Evolutionary conservation across 2,888 invertebrate species (phyloP).

Genomic region (Cheilosia scutellata): DNA sequence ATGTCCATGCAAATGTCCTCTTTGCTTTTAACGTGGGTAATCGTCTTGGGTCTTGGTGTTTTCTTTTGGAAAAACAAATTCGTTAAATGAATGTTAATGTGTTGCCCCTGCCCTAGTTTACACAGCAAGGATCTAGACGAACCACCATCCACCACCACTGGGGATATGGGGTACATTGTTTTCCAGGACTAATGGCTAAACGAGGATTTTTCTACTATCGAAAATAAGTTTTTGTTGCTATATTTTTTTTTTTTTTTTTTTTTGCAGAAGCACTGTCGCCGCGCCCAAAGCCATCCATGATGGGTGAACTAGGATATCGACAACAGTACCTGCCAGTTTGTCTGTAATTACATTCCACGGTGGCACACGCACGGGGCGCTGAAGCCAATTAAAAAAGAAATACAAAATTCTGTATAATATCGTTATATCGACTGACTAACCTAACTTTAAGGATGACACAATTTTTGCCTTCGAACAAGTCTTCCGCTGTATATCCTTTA

Average conservation of each 20-base stretch:
- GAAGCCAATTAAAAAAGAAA: constrained; percentile 41
- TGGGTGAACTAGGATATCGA: constrained; percentile 4
- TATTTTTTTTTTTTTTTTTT: constrained; percentile 12
- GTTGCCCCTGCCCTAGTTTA: constrained; percentile 7
- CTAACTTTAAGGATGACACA: constrained; percentile 72
- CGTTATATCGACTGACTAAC: constrained; percentile 66
- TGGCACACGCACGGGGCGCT: background rate
- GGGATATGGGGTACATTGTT: constrained; percentile 40
- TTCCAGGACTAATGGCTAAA: constrained; percentile 32
- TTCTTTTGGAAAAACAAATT: constrained; percentile 26
- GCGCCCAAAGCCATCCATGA: constrained; percentile 54
- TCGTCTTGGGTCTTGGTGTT: background rate
- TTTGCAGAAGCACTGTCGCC: constrained; percentile 43
- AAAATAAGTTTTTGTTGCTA: constrained; percentile 33
- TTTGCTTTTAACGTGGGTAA: constrained; percentile 2
- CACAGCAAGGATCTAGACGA: background rate
- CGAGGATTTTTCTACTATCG: constrained; percentile 17
- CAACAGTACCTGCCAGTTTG: constrained; percentile 23
- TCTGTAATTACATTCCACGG: constrained; percentile 15
- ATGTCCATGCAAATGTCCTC: constrained; percentile 52
- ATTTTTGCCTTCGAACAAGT: constrained; percentile 54
- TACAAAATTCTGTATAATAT: constrained; percentile 54
- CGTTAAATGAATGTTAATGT: constrained; percentile 29
- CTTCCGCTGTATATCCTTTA: constrained; percentile 60
- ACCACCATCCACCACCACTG: constrained; percentile 1